Percentiles rank a stretch among this genome's conserved stretches.
Evolutionary conservation across 2,797 vertebrate genomes (phyloP).

Genomic region (Cirrhinus molitorella): DNA sequence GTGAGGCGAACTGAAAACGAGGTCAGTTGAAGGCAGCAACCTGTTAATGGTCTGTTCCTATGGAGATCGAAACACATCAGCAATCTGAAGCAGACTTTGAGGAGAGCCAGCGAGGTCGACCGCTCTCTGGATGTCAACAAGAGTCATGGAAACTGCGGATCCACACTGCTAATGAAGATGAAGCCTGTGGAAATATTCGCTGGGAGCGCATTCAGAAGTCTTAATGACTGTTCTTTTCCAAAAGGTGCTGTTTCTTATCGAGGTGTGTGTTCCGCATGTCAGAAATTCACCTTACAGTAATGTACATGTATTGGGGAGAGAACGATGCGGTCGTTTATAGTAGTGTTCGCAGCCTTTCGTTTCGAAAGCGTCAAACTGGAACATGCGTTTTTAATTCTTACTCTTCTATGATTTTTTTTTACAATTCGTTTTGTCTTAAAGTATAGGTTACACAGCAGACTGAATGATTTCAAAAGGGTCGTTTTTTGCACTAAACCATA

Average conservation of each 20-base stretch:
- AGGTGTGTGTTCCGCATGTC: slow-evolving; percentile 20
- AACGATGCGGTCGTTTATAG: background rate
- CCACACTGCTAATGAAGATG: slow-evolving; percentile 29
- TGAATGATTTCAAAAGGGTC: slow-evolving; percentile 13
- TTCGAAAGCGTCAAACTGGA: slow-evolving; percentile 55
- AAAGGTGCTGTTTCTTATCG: slow-evolving; percentile 42
- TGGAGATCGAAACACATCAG: slow-evolving; percentile 34
- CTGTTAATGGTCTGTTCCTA: slow-evolving; percentile 42
- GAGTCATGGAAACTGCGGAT: slow-evolving; percentile 34
- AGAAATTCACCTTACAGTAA: slow-evolving; percentile 16
- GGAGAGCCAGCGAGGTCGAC: background rate
- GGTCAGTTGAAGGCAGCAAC: slow-evolving; percentile 32
- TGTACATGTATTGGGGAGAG: background rate
- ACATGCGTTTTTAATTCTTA: slow-evolving; percentile 60
- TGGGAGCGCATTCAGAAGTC: slow-evolving; percentile 32
- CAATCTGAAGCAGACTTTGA: slow-evolving; percentile 14
- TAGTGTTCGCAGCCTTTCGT: slow-evolving; percentile 13
- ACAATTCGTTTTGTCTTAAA: background rate
- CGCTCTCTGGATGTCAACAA: slow-evolving; percentile 3
- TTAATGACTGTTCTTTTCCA: slow-evolving; percentile 22
- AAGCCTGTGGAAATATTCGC: slow-evolving; percentile 14
- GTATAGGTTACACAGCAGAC: slow-evolving; percentile 17
- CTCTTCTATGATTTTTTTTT: slow-evolving; percentile 1
- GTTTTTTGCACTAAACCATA: slow-evolving; percentile 42
- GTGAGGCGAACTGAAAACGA: slow-evolving; percentile 26